Percentiles rank a stretch among this genome's conserved stretches.
Conservation (phyloP, 30 jellyfish, hydroid and myxozoan species). For the Nemopilema nomurai region DNA sequence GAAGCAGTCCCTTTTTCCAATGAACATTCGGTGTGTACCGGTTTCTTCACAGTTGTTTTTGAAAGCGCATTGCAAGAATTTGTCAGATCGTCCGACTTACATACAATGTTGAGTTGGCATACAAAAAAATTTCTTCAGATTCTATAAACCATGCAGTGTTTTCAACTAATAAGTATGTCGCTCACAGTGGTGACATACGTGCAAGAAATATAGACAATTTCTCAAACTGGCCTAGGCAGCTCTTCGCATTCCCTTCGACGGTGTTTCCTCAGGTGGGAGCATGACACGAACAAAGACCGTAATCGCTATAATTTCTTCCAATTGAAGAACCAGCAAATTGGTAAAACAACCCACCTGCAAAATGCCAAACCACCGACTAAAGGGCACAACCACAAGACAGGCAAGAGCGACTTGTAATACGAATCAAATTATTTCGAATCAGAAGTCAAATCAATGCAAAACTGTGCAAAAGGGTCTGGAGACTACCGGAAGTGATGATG, state of each 20-base stretch:
- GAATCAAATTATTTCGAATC: constrained; percentile 14
- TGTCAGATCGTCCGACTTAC: neutral
- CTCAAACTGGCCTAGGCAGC: neutral
- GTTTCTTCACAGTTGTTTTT: neutral
- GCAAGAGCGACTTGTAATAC: constrained; percentile 40
- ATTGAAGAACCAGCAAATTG: constrained; percentile 62
- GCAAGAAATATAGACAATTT: neutral
- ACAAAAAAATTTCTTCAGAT: neutral
- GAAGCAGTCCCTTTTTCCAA: neutral
- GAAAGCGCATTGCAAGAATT: constrained; percentile 52
- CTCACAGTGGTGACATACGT: constrained; percentile 7
- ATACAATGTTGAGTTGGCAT: neutral
- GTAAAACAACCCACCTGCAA: constrained; percentile 68
- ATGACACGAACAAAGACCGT: constrained; percentile 72
- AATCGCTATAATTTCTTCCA: constrained; percentile 57
- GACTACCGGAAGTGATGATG: constrained; percentile 41
- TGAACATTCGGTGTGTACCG: neutral
- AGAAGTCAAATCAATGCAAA: constrained; percentile 46
- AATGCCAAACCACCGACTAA: constrained; percentile 73
- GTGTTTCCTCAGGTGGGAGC: constrained; percentile 49
- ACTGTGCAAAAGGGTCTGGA: constrained; percentile 3
- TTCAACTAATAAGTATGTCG: neutral
- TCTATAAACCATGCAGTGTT: neutral
- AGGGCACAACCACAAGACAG: constrained; percentile 71
- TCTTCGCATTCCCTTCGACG: constrained; percentile 22